Evolutionary conservation across 2,888 invertebrate species (phyloP), one percentile per base, ranked within the genome.

Genomic region (Dysmachus trigonus): DNA sequence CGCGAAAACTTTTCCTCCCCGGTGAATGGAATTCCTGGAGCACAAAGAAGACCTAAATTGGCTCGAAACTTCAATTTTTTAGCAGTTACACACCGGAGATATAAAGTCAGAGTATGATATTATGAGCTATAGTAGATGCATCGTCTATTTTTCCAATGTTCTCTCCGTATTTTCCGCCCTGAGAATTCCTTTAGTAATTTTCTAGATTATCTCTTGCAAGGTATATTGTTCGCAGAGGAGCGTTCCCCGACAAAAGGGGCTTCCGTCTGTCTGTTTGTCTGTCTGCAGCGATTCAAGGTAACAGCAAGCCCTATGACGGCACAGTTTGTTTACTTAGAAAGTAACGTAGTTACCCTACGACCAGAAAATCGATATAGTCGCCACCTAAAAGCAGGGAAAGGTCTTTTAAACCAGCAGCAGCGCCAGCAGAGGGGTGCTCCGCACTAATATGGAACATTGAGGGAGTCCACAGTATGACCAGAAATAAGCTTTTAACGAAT

Each of bases 401-500:
- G 62, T 62, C 62, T 62, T 1, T 62, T 62, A 62, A 62, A 62
- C 62, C 27, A 62, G 10, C 10, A 10, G 10, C 10, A 2, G n/a
- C n/a, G n/a, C n/a, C 27, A 22, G 10, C 18, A 4, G n/a, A 51
- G 27, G 18, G 27, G 62, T 27, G 8, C 62, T 62, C 62, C 22
- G 3, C 62, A 10, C 8, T 62, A 62, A 62, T 62, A 62, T 62
- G 27, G 62, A 62, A 62, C 27, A 18, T 62, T 62, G 62, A 7
- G 62, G 62, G 22, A 10, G 2, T 1, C 62, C 62, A 62, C 10
- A 62, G 62, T 62, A 1, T 62, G 18, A 62, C 27, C 62, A 62
- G 22, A 77, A 77, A 77, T 77, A 41, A 77, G 38, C 38, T 77
- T 77, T 77, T 41, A 77, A 41, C 77, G 77, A 77, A 27, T 41